Evolutionary conservation across 2,113 vertebrate genomes (phyloP), one percentile per base, ranked within the genome.

Genomic region (Vulpes lagopus): DNA sequence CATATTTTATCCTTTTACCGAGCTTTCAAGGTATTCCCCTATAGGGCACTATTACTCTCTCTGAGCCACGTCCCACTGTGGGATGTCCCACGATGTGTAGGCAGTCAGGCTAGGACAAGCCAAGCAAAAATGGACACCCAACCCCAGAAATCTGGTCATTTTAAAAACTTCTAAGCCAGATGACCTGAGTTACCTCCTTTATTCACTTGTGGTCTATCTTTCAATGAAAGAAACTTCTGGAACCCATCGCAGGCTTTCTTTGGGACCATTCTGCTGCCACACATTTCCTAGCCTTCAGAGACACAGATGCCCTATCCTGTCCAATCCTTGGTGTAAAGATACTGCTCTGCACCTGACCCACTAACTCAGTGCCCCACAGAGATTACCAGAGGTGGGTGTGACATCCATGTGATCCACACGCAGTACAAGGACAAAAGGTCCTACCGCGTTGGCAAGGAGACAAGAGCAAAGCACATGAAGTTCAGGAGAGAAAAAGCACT

Each of bases 341-440:
- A 64, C 64, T 86, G 81, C 51, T 62, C 86, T 83, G 49, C 53
- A 60, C 60, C 73, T 81, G 64, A 94, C 80, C 81, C 82, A 84
- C 91, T 67, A 65, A 95, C 83, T 92, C 92, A 84, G 57, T 11
- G 43, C 12, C 95, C 69, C 71, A 8, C 23, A 89, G 51, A 74
- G 59, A n/a, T 16, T 17, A 43, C 38, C 23, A 83, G 55, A 78
- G 81, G 74, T 2, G 0, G 93, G 65, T 2, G 8, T 65, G 76
- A 64, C 1, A 1, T n/a, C 65, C 81, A 9, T 11, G 55, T 11
- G 49, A 85, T 11, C 71, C 71, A 38, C 14, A 74, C 0, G 1
- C 10, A 51, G 38, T 17, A 9, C 17, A 71, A 86, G 86, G 60
- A 60, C 93, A 92, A 55, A 55, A 95, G 79, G 79, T 93, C 67